Base-by-base conservation (phyloP, 2,113 vertebrate species). In the Microcebus jonahi region DNA sequence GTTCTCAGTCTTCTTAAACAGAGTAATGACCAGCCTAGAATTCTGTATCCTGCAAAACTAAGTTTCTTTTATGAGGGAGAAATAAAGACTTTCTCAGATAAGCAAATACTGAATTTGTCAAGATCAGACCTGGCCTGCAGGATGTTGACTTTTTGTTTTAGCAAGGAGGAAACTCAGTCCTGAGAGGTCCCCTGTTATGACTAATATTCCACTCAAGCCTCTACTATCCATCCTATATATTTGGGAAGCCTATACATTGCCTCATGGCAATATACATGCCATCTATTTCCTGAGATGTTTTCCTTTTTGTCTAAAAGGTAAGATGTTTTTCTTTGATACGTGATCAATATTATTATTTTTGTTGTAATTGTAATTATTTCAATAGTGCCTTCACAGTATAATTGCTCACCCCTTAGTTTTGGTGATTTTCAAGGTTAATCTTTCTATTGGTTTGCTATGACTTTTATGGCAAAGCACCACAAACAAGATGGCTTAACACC, bases 91-190 rank as follows among this genome's bases (percentile, higher is more conserved):
- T 57, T 57, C 55, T 57, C 55, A 8, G 55, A 21, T 57, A 21
- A 57, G 55, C 55, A 57, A 57, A 57, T 21, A 57, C 55, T 57
- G 55, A 57, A 21, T 57, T 21, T 57, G 55, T 57, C 55, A 21
- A 57, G 55, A 57, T 7, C 18, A 8, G 55, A 57, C 55, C 18
- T 57, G 18, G 55, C 55, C 55, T 57, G 7, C 20, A 57, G 55
- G 55, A 57, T 85, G 39, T 67, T 67, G 73, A 90, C 39, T 45
- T 77, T 63, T 83, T 63, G 20, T 85, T 71, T 39, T 34, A 91
- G 14, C 61, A 71, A 48, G 15, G 29, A 87, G 42, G 59, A 93
- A 75, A 55, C 21, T 3, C 31, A 13, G 68, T 9, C 42, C 18
- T 2, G 10, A 4, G 34, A 45, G 12, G 21, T 53, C 88, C 36